phyloP scores from a whole-genome alignment of 2,888 invertebrate species.

The Diarsia brunnea region DNA sequence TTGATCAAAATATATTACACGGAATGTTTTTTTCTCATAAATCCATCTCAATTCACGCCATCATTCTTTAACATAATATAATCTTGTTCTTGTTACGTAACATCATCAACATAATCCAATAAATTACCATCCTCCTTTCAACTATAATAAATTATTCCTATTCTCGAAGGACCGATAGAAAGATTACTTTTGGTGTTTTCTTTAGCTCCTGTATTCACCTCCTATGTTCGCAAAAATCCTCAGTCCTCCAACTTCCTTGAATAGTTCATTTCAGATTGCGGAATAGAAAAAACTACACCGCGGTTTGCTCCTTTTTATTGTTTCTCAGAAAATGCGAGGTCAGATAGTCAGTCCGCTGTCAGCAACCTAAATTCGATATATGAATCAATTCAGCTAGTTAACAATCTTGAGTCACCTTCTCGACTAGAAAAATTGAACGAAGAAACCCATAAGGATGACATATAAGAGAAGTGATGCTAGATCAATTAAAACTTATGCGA shows the following conservation, averaged over 20 bases:
- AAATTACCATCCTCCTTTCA: neutral
- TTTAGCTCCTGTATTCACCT: neutral
- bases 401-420: neutral
- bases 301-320: too few species aligned
- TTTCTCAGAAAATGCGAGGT: neutral
- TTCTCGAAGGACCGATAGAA: neutral
- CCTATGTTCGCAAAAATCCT: neutral
- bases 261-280: neutral
- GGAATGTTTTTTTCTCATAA: neutral
- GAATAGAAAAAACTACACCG: neutral
- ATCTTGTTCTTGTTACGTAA: neutral
- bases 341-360: neutral
- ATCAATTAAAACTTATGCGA: neutral
- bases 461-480: neutral
- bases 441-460: neutral
- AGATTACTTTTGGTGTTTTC: neutral
- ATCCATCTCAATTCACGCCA: neutral
- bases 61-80: constrained; percentile 2
- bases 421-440: neutral
- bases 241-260: neutral
- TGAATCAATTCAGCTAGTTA: constrained; percentile 7
- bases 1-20: neutral
- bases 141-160: neutral
- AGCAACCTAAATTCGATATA: neutral
- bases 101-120: neutral